Conservation (phyloP, 92 coral and sea anemone species). For the Isaurus tuberculatus region DNA sequence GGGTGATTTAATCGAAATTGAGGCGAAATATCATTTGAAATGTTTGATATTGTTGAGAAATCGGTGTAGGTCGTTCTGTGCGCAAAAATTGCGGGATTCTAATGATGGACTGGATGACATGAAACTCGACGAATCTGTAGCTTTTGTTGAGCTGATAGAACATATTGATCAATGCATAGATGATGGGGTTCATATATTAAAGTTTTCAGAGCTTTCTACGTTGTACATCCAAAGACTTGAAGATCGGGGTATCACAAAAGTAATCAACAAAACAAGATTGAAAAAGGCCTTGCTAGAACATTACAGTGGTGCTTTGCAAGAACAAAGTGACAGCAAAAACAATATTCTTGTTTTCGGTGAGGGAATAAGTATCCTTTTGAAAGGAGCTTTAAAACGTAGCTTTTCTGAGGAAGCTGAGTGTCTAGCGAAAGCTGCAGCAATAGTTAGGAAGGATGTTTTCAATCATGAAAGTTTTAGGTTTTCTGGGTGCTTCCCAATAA, state of each 20-base stretch:
- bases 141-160: constrained; percentile 68
- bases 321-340: constrained; percentile 37
- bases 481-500: constrained; percentile 36
- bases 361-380: constrained; percentile 34
- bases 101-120: neutral
- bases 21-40: neutral
- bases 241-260: constrained; percentile 47
- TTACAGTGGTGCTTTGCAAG: constrained; percentile 5
- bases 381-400: constrained; percentile 50
- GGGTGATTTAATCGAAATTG: neutral
- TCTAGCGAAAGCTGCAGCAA: constrained; percentile 58
- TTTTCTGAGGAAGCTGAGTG: constrained; percentile 59
- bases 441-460: constrained; percentile 54
- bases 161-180: constrained; percentile 45
- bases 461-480: constrained; percentile 51
- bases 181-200: constrained; percentile 46
- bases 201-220: constrained; percentile 35
- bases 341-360: constrained; percentile 41
- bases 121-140: constrained; percentile 65
- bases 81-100: constrained; percentile 30
- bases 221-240: constrained; percentile 42
- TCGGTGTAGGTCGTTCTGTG: constrained; percentile 33
- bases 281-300: constrained; percentile 50
- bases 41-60: constrained; percentile 10
- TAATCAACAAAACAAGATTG: constrained; percentile 42